Evolutionary conservation across 2,888 invertebrate genomes (phyloP).

Genomic region (Andricus curvator): DNA sequence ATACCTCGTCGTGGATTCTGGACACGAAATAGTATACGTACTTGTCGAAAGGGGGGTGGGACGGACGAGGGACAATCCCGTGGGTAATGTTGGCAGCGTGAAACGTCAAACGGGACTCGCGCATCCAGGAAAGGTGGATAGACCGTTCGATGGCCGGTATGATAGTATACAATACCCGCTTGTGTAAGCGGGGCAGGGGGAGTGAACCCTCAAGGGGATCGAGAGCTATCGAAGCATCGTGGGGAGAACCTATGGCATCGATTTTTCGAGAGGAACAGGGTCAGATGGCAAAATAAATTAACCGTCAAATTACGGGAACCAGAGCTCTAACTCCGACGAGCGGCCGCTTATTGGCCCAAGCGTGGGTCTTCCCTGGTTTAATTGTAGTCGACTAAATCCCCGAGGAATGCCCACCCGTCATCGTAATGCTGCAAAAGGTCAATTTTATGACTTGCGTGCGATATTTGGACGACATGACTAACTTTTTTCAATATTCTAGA

Average conservation of each 20-base stretch:
- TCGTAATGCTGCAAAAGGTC: neutral
- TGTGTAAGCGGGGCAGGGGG: slow-evolving; percentile 9
- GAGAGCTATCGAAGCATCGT: slow-evolving; percentile 59
- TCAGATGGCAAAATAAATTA: slow-evolving; percentile 61
- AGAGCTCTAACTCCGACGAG: slow-evolving; percentile 45
- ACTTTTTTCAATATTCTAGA: too few relatives aligned
- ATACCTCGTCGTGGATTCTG: slow-evolving; percentile 57
- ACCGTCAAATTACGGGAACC: slow-evolving; percentile 58
- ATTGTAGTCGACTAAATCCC: neutral
- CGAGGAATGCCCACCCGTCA: neutral
- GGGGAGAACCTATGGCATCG: slow-evolving; percentile 51
- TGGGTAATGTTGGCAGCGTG: slow-evolving; percentile 60
- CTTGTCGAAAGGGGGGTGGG: neutral
- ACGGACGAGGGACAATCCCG: slow-evolving; percentile 56
- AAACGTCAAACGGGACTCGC: slow-evolving; percentile 59
- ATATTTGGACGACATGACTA: neutral
- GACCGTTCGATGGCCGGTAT: slow-evolving; percentile 40
- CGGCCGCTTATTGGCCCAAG: slow-evolving; percentile 15
- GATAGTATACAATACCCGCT: neutral
- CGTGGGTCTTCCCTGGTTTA: neutral
- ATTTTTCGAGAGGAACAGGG: slow-evolving; percentile 54
- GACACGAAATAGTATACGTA: slow-evolving; percentile 53
- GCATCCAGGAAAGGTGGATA: slow-evolving; percentile 53
- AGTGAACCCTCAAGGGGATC: slow-evolving; percentile 59
- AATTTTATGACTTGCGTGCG: neutral